Conservation (phyloP, 2,797 vertebrate species). For the Chrysolophus pictus region DNA sequence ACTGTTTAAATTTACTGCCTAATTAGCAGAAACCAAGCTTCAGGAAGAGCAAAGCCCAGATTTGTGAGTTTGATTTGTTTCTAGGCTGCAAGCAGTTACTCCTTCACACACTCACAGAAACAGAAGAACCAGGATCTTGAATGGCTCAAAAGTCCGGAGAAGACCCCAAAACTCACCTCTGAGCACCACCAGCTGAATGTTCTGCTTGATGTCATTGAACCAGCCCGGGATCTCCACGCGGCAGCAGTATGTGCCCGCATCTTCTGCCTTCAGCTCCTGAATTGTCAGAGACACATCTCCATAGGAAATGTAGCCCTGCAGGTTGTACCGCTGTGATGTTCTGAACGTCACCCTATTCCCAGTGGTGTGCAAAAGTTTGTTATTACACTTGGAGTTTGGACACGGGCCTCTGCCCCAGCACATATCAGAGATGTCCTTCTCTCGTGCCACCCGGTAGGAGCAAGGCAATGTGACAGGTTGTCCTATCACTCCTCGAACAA, state of each 20-base stretch:
- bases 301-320: background rate
- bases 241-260: conserved; percentile 75
- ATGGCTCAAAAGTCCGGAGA: background rate
- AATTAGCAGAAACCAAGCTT: background rate
- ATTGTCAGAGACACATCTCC: conserved; percentile 78
- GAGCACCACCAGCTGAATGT: conserved; percentile 44
- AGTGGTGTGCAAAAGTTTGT: conserved; percentile 57
- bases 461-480: conserved; percentile 70
- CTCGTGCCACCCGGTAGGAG: background rate
- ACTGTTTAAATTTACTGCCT: background rate
- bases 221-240: conserved; percentile 75
- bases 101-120: background rate
- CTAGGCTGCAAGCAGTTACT: background rate
- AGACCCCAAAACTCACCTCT: conserved; percentile 60
- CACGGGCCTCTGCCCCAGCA: conserved; percentile 80
- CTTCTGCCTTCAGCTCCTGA: background rate
- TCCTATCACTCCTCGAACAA: conserved; percentile 40
- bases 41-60: background rate
- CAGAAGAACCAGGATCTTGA: background rate
- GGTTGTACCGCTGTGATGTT: background rate
- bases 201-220: conserved; percentile 78
- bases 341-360: background rate
- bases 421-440: background rate
- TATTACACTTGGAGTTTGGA: conserved; percentile 48
- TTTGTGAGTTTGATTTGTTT: background rate